Percentiles rank a stretch among this genome's conserved stretches.
phyloP scores from a whole-genome alignment of 2,113 vertebrate species.

The Gorilla gorilla region DNA sequence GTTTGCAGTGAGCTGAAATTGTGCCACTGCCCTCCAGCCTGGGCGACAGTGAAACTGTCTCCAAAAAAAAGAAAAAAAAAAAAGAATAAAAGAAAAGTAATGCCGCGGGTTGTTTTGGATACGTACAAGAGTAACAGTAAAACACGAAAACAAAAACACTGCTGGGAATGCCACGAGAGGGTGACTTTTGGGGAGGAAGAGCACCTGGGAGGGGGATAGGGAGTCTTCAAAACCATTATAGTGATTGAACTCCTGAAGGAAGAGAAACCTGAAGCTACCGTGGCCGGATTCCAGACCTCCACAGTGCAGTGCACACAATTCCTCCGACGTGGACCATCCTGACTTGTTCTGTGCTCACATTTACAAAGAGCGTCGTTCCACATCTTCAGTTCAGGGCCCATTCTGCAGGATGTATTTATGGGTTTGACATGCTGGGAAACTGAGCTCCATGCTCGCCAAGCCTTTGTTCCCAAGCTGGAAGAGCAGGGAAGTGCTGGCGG shows the following conservation, averaged over 20 bases:
- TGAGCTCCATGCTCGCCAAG: accelerated
- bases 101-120: not conserved
- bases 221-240: not conserved
- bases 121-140: accelerated
- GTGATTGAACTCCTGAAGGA: not conserved
- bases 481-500: not conserved
- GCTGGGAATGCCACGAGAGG: accelerated
- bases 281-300: not conserved
- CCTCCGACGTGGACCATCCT: accelerated
- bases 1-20: too few relatives aligned
- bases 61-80: too few relatives aligned
- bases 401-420: accelerated
- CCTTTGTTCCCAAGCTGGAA: not conserved
- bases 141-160: accelerated
- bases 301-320: accelerated
- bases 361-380: accelerated
- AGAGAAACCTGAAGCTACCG: accelerated
- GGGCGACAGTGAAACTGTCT: too few relatives aligned
- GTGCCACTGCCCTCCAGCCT: too few relatives aligned
- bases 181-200: not conserved
- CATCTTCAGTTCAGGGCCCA: accelerated
- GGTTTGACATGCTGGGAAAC: not conserved
- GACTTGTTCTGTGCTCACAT: accelerated
- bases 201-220: not conserved
- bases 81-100: not conserved